These are phyloP conservation scores for Resseliella maxima DNA, from an alignment of 2,888 invertebrate species.

Conservation along the genomic window DNA sequence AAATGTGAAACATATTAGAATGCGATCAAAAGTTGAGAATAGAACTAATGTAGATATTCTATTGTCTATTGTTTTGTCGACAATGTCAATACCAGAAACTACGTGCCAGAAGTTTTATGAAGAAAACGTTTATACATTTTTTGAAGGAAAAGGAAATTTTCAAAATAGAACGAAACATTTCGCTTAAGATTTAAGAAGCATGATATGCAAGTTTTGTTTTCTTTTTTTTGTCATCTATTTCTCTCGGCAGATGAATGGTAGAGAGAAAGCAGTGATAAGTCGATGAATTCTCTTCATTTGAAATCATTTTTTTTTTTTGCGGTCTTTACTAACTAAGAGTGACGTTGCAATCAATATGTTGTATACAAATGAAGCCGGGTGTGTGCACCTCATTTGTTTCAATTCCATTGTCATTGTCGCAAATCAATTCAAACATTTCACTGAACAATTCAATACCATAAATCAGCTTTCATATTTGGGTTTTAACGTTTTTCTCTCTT, in stretches of 20 bases:
- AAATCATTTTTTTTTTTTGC: not conserved
- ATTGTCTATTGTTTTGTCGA: slow-evolving; percentile 51
- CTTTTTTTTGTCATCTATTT: not conserved
- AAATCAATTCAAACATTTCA: slow-evolving; percentile 40
- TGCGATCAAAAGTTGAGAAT: not conserved
- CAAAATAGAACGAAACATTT: not conserved
- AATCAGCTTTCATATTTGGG: not conserved
- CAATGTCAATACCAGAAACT: slow-evolving; percentile 54
- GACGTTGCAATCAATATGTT: not conserved
- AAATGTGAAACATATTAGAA: not conserved
- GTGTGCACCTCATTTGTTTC: not conserved
- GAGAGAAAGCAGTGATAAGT: slow-evolving; percentile 21
- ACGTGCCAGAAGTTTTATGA: slow-evolving; percentile 9
- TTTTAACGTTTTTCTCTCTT: not conserved
- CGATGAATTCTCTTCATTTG: not conserved
- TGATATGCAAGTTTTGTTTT: slow-evolving; percentile 46
- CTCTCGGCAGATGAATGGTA: not conserved
- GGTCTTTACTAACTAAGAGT: not conserved
- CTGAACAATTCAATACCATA: not conserved
- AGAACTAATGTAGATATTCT: not conserved
- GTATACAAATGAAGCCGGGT: not conserved
- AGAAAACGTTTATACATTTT: slow-evolving; percentile 20
- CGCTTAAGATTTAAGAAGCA: slow-evolving; percentile 26
- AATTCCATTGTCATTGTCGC: not conserved
- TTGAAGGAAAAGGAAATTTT: slow-evolving; percentile 7